phyloP scores from a whole-genome alignment of 2,888 invertebrate genomes.

The Pterobdella sp. region DNA sequence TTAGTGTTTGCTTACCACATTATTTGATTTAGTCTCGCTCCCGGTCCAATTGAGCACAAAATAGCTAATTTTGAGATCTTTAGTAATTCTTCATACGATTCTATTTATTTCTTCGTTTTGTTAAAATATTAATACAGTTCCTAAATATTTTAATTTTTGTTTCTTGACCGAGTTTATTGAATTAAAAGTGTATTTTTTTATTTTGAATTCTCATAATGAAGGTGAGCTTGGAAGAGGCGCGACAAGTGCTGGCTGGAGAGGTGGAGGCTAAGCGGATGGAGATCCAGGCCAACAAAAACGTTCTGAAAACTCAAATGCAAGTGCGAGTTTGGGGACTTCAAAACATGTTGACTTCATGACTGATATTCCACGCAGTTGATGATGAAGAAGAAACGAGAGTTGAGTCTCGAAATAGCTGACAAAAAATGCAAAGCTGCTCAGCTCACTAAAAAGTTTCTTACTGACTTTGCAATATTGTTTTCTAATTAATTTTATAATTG shows the following conservation, averaged over 20 bases:
- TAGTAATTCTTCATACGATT: neutral
- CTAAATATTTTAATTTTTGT: no score
- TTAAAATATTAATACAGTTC: neutral
- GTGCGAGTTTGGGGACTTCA: no score
- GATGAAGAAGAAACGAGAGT: slow-evolving; percentile 16
- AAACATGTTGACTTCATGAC: neutral
- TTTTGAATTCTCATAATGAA: neutral
- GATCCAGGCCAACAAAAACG: slow-evolving; percentile 20
- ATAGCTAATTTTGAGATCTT: neutral
- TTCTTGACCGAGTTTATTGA: no score
- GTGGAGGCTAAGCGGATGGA: slow-evolving; percentile 18
- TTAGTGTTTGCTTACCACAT: no score
- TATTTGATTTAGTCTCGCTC: no score
- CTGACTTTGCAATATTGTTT: no score
- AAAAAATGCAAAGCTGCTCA: slow-evolving; percentile 20
- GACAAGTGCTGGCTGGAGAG: slow-evolving; percentile 12
- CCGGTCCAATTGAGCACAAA: no score
- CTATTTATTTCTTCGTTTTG: neutral
- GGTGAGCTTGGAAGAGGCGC: neutral
- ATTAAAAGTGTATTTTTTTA: no score
- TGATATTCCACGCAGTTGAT: neutral
- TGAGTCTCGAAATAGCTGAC: slow-evolving; percentile 13
- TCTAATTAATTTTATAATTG: no score
- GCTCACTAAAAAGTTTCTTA: slow-evolving; percentile 20
- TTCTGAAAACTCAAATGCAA: slow-evolving; percentile 10